Evolutionary conservation across 2,113 vertebrate genomes (phyloP), one percentile per base, ranked within the genome.

Genomic region (Centropus unirufus): DNA sequence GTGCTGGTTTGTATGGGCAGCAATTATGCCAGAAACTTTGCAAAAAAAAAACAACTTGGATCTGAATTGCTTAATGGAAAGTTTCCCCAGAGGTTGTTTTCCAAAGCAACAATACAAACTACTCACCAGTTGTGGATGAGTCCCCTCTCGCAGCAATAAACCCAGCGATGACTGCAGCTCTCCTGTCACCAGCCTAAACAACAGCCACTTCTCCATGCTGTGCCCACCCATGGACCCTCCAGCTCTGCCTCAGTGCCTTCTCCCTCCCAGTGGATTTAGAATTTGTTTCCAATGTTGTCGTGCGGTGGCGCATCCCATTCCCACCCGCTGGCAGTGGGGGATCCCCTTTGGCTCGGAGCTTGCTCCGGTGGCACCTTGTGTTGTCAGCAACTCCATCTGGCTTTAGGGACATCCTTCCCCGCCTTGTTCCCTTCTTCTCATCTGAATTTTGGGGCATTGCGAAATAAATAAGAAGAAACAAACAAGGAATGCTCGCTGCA

Each of bases 101-200:
- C 58, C 49, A 5, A 55, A 93, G 80, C 34, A 22, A 42, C 77
- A 87, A 22, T 5, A 40, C 69, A 14, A 54, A 21, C 21, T 11
- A 0, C 36, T 46, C 34, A 12, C 58, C 70, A n/a, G 85, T 58
- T 51, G 92, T 69, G 58, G 90, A 42, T 0, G 34, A 74, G 49
- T 92, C 73, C 73, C 80, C 61, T 73, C 40, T 34, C 1, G 2
- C 76, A 34, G 83, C 93, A 83, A 75, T 89, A 87, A 96, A 90
- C 92, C 58, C 82, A 10, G 54, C 16, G 2, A 22, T 30, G 91
- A 63, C 89, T 49, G 89, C 72, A 54, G 76, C 54, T 90, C 72
- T 80, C 63, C 83, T 80, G 93, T 94, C 92, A 89, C 89, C 82
- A 89, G 61, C 79, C 63, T 46, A 42, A 96, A 95, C 95, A 96